These are phyloP conservation scores for Blennius ocellaris DNA, from an alignment of 2,113 vertebrate genomes.

Conservation along the genomic window DNA sequence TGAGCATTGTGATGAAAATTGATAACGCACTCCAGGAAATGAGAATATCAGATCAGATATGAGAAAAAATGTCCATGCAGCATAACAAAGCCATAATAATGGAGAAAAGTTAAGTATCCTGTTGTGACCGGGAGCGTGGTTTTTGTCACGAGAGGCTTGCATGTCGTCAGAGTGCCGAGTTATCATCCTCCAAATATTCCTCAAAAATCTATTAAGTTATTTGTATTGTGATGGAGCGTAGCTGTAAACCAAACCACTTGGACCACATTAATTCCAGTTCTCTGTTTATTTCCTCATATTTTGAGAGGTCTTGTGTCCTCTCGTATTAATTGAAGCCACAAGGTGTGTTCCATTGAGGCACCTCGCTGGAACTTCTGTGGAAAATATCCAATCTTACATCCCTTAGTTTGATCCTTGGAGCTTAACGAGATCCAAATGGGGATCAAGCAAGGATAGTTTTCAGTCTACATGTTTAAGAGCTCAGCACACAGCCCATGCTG, in stretches of 20 bases:
- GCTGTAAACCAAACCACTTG: slow-evolving; percentile 1
- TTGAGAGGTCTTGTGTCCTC: not conserved
- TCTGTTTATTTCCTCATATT: slow-evolving; percentile 11
- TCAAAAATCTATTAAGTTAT: slow-evolving; percentile 10
- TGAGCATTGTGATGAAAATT: slow-evolving; percentile 67
- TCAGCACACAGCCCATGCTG: slow-evolving; percentile 49
- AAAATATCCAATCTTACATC: slow-evolving; percentile 56
- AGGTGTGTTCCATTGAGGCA: slow-evolving; percentile 46
- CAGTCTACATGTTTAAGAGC: slow-evolving; percentile 61
- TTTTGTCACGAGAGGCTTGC: slow-evolving; percentile 20
- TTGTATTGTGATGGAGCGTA: slow-evolving; percentile 3
- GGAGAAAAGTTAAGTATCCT: slow-evolving; percentile 18
- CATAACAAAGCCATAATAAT: slow-evolving; percentile 45
- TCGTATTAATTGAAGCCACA: slow-evolving; percentile 26
- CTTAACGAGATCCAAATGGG: slow-evolving; percentile 62
- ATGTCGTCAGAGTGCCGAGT: slow-evolving; percentile 5
- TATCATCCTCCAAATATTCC: not conserved
- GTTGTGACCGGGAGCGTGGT: slow-evolving; percentile 14
- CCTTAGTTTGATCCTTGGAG: slow-evolving; percentile 52
- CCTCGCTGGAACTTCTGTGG: slow-evolving; percentile 37
- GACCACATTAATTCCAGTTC: not conserved
- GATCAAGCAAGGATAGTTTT: slow-evolving; percentile 60
- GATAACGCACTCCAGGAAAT: slow-evolving; percentile 69
- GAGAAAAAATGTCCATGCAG: slow-evolving; percentile 48
- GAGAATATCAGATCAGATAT: slow-evolving; percentile 52